A percentile compares a stretch with the other conserved stretches of the same genome.
phyloP scores from a whole-genome alignment of 2,888 invertebrate genomes.

The Capitulum mitella region DNA sequence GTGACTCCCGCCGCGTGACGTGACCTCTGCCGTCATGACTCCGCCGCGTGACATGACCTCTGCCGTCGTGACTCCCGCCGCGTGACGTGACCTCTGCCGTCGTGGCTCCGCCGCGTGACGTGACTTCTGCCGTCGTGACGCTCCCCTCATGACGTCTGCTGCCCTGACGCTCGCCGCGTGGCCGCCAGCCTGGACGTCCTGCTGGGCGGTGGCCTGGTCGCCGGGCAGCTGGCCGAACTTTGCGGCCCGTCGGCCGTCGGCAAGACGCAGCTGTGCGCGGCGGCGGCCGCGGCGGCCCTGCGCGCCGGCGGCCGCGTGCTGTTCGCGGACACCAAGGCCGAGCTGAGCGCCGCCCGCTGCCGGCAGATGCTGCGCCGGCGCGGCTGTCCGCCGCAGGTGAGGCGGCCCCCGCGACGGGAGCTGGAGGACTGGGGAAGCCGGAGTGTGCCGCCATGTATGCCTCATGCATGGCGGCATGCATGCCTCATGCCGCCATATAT shows the following conservation, averaged over 20 bases:
- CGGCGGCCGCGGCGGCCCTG: neutral
- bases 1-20: too few species aligned
- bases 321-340: neutral
- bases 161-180: neutral
- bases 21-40: too few species aligned
- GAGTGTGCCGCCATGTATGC: too few species aligned
- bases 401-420: too few species aligned
- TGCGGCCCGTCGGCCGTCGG: conserved; percentile 8
- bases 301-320: neutral
- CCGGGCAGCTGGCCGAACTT: neutral
- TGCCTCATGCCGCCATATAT: too few species aligned
- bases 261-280: conserved; percentile 6
- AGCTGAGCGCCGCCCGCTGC: neutral
- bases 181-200: neutral
- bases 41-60: too few species aligned
- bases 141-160: neutral
- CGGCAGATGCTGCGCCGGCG: neutral
- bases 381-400: neutral
- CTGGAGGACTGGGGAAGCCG: too few species aligned
- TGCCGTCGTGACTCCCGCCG: neutral
- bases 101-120: neutral
- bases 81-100: too few species aligned
- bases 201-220: neutral
- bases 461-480: too few species aligned
- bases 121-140: neutral